phyloP scores from a whole-genome alignment of 2,888 invertebrate genomes.

The Drosophila flavopinicola region DNA sequence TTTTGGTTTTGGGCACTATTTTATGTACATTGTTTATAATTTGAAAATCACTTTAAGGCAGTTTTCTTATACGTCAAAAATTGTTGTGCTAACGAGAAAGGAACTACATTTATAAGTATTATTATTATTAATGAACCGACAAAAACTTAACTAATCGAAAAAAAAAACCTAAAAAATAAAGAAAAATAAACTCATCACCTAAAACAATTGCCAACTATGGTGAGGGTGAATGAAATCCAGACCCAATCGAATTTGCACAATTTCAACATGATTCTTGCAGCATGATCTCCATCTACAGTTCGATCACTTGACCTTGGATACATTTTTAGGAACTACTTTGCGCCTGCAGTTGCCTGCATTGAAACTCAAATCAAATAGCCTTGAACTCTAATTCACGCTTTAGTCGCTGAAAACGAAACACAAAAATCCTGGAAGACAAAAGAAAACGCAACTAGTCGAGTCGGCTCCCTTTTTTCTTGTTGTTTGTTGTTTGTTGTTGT shows the following conservation, averaged over 20 bases:
- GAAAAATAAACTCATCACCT: neutral
- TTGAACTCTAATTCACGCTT: neutral
- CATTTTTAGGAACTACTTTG: conserved; percentile 59
- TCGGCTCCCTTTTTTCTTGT: neutral
- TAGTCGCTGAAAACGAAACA: conserved; percentile 26
- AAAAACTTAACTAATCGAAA: conserved; percentile 5
- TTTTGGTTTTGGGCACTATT: conserved; percentile 50
- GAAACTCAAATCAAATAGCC: conserved; percentile 17
- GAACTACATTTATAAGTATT: conserved; percentile 47
- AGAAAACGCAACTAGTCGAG: neutral
- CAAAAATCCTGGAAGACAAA: conserved; percentile 32
- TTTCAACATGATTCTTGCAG: neutral
- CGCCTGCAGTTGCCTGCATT: conserved; percentile 32
- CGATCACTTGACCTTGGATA: conserved; percentile 17
- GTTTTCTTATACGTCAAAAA: conserved; percentile 66
- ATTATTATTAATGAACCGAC: conserved; percentile 5
- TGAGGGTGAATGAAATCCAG: conserved; percentile 6
- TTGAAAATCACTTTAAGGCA: conserved; percentile 79
- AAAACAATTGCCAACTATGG: conserved; percentile 15
- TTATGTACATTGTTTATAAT: conserved; percentile 64
- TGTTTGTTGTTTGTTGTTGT: neutral
- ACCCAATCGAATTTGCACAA: conserved; percentile 5
- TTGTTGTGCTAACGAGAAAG: conserved; percentile 61
- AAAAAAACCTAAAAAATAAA: neutral
- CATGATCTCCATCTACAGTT: conserved; percentile 13